Conservation (phyloP, 2,888 invertebrate species). For the Druceiella hillmani region DNA sequence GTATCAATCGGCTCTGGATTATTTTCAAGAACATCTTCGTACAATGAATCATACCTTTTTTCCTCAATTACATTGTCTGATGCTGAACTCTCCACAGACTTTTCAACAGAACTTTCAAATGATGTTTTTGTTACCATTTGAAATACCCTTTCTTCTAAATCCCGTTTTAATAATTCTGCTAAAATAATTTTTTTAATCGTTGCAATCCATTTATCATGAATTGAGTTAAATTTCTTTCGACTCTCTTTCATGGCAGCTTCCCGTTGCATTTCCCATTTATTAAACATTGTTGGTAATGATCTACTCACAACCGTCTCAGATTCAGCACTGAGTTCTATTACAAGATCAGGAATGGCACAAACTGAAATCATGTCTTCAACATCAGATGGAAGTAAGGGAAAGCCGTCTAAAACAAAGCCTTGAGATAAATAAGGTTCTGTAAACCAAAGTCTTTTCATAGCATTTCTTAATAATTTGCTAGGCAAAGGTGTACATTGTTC, state of each 20-base stretch:
- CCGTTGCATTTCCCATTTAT: conserved; percentile 38
- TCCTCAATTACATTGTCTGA: no score
- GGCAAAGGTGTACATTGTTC: conserved; percentile 44
- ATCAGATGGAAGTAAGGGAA: conserved; percentile 53
- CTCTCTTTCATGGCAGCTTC: conserved; percentile 34
- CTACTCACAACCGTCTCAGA: conserved; percentile 33
- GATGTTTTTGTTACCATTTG: no score
- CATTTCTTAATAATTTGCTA: conserved; percentile 36
- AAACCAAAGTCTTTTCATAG: conserved; percentile 49
- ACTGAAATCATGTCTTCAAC: conserved; percentile 45
- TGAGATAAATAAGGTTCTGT: conserved; percentile 39
- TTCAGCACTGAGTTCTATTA: conserved; percentile 45
- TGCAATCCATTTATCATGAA: no score
- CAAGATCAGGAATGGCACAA: conserved; percentile 53
- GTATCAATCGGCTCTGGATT: conserved; percentile 46
- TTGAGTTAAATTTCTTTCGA: conserved; percentile 28
- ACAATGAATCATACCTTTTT: no score
- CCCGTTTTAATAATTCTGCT: no score
- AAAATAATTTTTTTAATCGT: no score
- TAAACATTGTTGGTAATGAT: conserved; percentile 32
- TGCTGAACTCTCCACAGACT: no score
- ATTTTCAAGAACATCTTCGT: conserved; percentile 37
- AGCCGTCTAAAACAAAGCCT: conserved; percentile 58
- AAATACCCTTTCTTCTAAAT: no score
- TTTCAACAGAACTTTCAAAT: no score